Conservation (phyloP, 2,113 vertebrate genomes). For the Ptilonorhynchus violaceus region DNA sequence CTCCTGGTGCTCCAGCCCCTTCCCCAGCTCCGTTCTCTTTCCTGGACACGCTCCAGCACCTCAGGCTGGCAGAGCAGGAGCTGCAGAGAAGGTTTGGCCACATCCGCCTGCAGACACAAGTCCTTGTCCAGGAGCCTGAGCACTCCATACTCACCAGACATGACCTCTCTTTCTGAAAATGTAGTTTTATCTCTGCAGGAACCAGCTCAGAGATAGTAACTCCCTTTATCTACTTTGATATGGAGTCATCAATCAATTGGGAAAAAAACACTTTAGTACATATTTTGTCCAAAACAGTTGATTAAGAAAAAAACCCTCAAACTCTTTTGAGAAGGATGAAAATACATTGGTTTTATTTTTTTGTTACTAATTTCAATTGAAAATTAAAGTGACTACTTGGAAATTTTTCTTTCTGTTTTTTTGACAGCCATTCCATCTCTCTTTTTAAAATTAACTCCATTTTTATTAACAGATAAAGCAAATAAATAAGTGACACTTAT, state of each 20-base stretch:
- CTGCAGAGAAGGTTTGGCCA: not conserved
- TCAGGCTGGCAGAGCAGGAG: not conserved
- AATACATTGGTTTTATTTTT: not conserved
- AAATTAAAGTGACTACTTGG: not conserved
- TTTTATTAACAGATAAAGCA: not conserved
- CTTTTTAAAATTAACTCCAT: not conserved
- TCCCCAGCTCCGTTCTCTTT: not conserved
- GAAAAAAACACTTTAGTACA: not conserved
- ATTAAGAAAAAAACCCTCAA: not conserved
- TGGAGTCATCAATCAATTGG: not conserved
- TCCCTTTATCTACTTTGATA: not conserved
- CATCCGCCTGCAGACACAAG: not conserved
- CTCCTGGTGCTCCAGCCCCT: not conserved
- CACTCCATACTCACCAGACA: accelerated
- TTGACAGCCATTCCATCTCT: not conserved
- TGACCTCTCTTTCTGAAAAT: not conserved
- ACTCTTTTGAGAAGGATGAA: not conserved
- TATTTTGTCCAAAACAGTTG: not conserved
- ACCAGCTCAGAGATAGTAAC: not conserved
- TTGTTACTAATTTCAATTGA: not conserved
- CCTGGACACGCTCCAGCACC: accelerated
- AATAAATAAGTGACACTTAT: slow-evolving; percentile 33
- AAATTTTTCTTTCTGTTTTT: not conserved
- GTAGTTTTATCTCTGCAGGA: not conserved
- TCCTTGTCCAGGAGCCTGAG: not conserved